phyloP scores from a whole-genome alignment of 2,113 vertebrate species.

The Clarias macrocephalus region DNA sequence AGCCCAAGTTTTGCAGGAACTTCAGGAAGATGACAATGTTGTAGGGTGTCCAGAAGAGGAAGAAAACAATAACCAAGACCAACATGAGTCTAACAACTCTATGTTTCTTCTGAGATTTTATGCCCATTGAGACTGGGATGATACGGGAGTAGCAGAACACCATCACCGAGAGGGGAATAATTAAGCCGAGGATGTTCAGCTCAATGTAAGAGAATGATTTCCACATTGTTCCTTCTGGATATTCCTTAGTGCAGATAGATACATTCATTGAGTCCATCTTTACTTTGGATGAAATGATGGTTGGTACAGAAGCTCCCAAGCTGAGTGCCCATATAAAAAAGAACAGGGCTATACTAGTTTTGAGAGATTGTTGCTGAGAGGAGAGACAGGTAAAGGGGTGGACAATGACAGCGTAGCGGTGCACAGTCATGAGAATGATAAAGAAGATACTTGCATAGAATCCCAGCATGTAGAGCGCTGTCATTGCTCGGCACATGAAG shows the following conservation, averaged over 20 bases:
- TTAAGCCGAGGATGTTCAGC: conserved; percentile 76
- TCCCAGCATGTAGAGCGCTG: conserved; percentile 69
- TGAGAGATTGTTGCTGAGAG: conserved; percentile 64
- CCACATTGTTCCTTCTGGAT: conserved; percentile 59
- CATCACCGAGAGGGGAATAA: conserved; percentile 77
- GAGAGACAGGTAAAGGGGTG: conserved; percentile 58
- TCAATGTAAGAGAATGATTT: conserved; percentile 64
- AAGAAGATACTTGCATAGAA: conserved; percentile 85
- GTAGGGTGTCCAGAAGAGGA: conserved; percentile 83
- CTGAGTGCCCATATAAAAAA: conserved; percentile 65
- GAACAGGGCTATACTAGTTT: conserved; percentile 58
- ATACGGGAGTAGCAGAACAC: conserved; percentile 79
- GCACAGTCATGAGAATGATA: conserved; percentile 83
- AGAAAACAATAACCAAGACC: conserved; percentile 72
- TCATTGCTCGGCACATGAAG: conserved; percentile 73
- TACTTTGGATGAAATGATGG: conserved; percentile 66
- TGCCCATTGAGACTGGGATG: conserved; percentile 71
- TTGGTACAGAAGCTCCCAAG: conserved; percentile 66
- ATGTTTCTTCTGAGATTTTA: conserved; percentile 74
- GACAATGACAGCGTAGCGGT: conserved; percentile 82
- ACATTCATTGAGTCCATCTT: background rate
- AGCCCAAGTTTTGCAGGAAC: background rate
- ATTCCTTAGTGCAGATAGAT: background rate
- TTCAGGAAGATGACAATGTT: conserved; percentile 67
- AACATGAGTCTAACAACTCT: conserved; percentile 79